Evolutionary conservation across 2,797 vertebrate species (phyloP), one percentile per base, ranked within the genome.

Genomic region (Margarornis squamiger): DNA sequence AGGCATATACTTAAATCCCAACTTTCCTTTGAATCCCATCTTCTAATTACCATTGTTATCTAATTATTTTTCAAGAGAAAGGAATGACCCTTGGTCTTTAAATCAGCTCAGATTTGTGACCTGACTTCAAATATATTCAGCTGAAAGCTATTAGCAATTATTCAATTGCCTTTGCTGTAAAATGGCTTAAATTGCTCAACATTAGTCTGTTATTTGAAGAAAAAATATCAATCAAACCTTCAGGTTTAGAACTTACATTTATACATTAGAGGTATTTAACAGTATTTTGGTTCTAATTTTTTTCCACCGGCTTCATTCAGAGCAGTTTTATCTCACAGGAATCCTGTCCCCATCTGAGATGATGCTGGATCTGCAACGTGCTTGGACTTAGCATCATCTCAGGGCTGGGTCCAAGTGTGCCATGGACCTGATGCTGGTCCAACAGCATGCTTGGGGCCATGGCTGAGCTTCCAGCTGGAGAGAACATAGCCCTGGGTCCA

Each of bases 71-170:
- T 70, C 68, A 90, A 76, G 71, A 88, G 70, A 92, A 86, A 94
- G 83, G 65, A 90, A 93, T 90, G 78, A 43, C 46, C 58, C 73
- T 91, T 74, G 61, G 66, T 93, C 86, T 91, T 95, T 78, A 76
- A 88, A 96, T 80, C 89, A 87, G 75, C 92, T 95, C 92, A 91
- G 59, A 62, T 87, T 89, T 89, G 67, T 91, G 85, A 93, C 93
- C 88, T 78, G 65, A 91, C 83, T 95, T 97, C 86, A 96, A 96
- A 95, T 67, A 92, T n/a, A 1, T 92, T 97, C 96, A 96, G 90
- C 95, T 95, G 94, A 94, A 97, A 96, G n/a, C 72, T 86, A 96
- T 96, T 96, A 96, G 83, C 86, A 93, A 96, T 95, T 94, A 77
- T 88, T 90, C 79, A 80, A 96, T 93, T 94, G 84, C 88, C 73